Conservation (phyloP, 2,113 vertebrate genomes). For the Paraplagusia blochii region DNA sequence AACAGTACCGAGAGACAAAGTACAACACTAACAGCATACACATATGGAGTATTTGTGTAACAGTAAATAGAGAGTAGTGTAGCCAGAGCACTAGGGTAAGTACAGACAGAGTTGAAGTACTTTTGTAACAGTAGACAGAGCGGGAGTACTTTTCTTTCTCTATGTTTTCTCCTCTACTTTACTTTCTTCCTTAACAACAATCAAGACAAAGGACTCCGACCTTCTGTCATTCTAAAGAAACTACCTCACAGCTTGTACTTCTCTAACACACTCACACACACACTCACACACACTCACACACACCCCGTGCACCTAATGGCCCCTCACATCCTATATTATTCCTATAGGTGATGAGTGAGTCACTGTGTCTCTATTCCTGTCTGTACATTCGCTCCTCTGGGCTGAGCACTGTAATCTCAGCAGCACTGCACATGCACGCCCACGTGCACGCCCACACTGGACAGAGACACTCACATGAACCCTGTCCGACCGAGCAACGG, state of each 20-base stretch:
- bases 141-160: neutral
- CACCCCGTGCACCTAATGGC: slow-evolving; percentile 22
- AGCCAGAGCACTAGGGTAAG: too few species aligned
- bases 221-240: slow-evolving; percentile 19
- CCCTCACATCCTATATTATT: slow-evolving; percentile 42
- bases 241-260: neutral
- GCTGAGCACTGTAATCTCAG: slow-evolving; percentile 38
- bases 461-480: slow-evolving; percentile 7
- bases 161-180: slow-evolving; percentile 7
- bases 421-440: neutral
- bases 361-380: slow-evolving; percentile 51
- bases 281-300: slow-evolving; percentile 1
- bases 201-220: slow-evolving; percentile 38
- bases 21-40: too few species aligned
- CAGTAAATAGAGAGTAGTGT: too few species aligned
- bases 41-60: too few species aligned
- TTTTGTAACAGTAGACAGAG: slow-evolving; percentile 17
- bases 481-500: neutral
- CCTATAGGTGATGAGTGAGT: slow-evolving; percentile 48
- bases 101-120: too few species aligned
- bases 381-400: slow-evolving; percentile 40
- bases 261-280: neutral
- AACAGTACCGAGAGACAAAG: too few species aligned
- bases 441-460: slow-evolving; percentile 15
- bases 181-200: slow-evolving; percentile 12